Evolutionary conservation across 2,888 invertebrate genomes (phyloP), one percentile per base, ranked within the genome.

Genomic region (Sepiola atlantica): DNA sequence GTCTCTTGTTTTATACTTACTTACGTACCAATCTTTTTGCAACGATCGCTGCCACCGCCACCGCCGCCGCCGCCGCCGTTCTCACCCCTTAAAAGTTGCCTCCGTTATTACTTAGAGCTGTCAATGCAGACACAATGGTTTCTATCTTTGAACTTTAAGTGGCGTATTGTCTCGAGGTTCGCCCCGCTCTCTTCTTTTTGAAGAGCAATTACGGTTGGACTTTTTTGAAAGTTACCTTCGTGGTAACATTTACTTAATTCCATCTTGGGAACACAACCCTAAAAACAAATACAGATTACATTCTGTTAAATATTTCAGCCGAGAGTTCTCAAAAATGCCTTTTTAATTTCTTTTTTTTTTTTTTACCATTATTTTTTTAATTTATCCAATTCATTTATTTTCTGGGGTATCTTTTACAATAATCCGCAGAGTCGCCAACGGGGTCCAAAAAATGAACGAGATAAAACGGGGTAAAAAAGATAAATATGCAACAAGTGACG

Each of bases 221-320:
- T 77, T 77, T 32, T n/a, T n/a, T 77, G 77, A 77, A 77, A 77
- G n/a, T 77, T n/a, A 77, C 77, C 77, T 32, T 77, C 77, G 77
- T 77, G 77, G 77, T 32, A 77, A 77, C 8, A 32, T 77, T 77
- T n/a, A 77, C n/a, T 16, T 77, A 16, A 10, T 32, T 77, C 16
- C 24, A 18, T 57, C 16, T 28, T 77, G n/a, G 45, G 45, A 45
- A 45, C 45, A 4, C 4, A 45, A 45, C 45, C 45, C 45, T 45
- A 45, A 45, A 45, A 45, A 45, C 4, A 45, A 45, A 45, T 8
- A 45, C 8, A 45, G 45, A 45, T 45, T 45, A 45, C 8, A 45
- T 45, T 45, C 45, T 45, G 4, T 8, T 45, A 45, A 45, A 45
- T 45, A 45, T 45, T 45, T 45, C 45, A 45, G 4, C 45, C 45